Percentiles rank a stretch among this genome's conserved stretches.
Conservation (phyloP, 1,140 invertebrate species). For the Leptinotarsa undecemlineata region DNA sequence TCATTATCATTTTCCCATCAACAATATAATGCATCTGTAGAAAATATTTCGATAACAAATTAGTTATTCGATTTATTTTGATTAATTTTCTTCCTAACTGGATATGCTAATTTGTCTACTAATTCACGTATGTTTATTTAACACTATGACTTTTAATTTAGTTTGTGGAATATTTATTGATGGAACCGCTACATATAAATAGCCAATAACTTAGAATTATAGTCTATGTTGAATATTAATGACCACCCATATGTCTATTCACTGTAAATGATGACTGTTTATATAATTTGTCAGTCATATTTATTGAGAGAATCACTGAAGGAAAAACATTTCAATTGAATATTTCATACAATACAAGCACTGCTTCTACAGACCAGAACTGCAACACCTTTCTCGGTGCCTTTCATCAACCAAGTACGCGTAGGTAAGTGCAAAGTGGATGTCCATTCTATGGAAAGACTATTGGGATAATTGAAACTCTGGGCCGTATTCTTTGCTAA, state of each 20-base stretch:
- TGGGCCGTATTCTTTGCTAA: too few species aligned
- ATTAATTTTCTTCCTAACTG: not conserved
- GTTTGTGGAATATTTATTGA: slow-evolving; percentile 2
- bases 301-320: not conserved
- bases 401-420: too few species aligned
- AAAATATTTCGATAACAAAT: too few species aligned
- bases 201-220: not conserved
- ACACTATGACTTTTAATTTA: slow-evolving; percentile 4
- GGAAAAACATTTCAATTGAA: not conserved
- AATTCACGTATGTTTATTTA: not conserved
- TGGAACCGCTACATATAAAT: not conserved
- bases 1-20: too few species aligned
- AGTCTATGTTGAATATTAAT: not conserved
- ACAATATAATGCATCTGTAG: too few species aligned
- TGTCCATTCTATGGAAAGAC: too few species aligned
- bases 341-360: not conserved
- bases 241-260: not conserved
- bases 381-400: too few species aligned
- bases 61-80: not conserved
- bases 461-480: too few species aligned
- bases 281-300: not conserved
- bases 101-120: not conserved
- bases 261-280: slow-evolving; percentile 1
- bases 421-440: too few species aligned
- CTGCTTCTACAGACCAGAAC: too few species aligned